Evolutionary conservation across 2,797 vertebrate genomes (phyloP), one percentile per base, ranked within the genome.

Genomic region (Loris lydekkerianus): DNA sequence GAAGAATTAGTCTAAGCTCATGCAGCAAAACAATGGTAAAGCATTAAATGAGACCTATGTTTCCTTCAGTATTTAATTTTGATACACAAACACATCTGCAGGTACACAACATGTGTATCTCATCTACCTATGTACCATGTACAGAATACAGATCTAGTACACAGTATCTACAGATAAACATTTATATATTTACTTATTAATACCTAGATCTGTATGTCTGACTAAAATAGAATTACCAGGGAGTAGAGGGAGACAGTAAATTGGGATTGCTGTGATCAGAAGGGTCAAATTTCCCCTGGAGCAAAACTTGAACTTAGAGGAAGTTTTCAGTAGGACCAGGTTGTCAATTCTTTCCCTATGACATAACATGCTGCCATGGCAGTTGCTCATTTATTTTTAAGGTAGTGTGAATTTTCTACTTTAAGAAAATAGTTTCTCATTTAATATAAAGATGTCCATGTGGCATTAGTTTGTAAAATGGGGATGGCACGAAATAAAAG

Each of bases 341-440:
- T 34, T 72, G n/a, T 67, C 43, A 37, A 2, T 82, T 15, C 11
- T 63, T 86, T 86, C 63, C 43, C 25, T 88, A 43, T 91, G 17
- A 88, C 56, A 1, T 81, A 63, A 80, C 15, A 67, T 46, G 5
- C n/a, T 84, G 3, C 63, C 49, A 70, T 34, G 27, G 20, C n/a
- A 61, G 29, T 61, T 86, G 82, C 7, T 94, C 7, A 17, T 43
- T 95, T 95, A 91, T 87, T 49, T 93, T 90, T 34, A 31, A 65
- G 76, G 40, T n/a, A 63, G 23, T 81, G 21, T 85, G n/a, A 73
- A 89, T 84, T 96, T 92, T 80, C 37, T 61, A 67, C 61, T 78
- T 77, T 77, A 92, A 91, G 40, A 14, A 95, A 93, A 76, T 85
- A n/a, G 2, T 60, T 72, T 89, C 15, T 77, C 0, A 15, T 60